Evolutionary conservation across 2,888 invertebrate genomes (phyloP).

Genomic region (Seira musarum): DNA sequence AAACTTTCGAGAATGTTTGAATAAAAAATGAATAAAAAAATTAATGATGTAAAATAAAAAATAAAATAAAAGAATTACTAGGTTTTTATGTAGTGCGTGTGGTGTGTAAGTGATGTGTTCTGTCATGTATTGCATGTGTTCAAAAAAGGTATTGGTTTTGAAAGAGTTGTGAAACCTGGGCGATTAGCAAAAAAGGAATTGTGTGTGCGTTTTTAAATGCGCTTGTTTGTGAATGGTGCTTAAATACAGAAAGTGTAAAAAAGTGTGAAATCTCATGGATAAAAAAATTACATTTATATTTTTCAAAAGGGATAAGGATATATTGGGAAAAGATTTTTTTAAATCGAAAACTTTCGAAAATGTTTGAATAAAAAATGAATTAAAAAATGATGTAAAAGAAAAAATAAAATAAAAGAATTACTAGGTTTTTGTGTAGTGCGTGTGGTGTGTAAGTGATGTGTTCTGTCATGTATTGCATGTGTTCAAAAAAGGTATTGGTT

Average conservation of each 20-base stretch:
- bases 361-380: background rate
- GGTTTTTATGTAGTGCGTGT: conserved; percentile 65
- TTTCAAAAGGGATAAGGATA: background rate
- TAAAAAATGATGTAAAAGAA: conserved; percentile 5
- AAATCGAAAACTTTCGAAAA: no score
- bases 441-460: conserved; percentile 63
- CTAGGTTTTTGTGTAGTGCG: conserved; percentile 58
- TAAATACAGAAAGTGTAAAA: conserved; percentile 50
- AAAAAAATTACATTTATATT: background rate
- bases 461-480: conserved; percentile 67
- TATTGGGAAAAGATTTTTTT: background rate
- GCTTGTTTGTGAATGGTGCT: conserved; percentile 68
- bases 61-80: no score
- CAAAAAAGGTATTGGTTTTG: conserved; percentile 69
- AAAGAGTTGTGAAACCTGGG: conserved; percentile 70
- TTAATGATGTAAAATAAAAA: no score
- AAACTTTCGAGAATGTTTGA: background rate
- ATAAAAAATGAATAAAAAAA: no score
- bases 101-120: conserved; percentile 63
- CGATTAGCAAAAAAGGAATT: no score
- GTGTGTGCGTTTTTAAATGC: no score
- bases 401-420: conserved; percentile 18
- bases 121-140: conserved; percentile 66
- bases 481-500: conserved; percentile 68
- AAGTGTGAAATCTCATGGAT: conserved; percentile 18